Evolutionary conservation across 1,140 invertebrate genomes (phyloP).

Genomic region (Leucophenga varia): DNA sequence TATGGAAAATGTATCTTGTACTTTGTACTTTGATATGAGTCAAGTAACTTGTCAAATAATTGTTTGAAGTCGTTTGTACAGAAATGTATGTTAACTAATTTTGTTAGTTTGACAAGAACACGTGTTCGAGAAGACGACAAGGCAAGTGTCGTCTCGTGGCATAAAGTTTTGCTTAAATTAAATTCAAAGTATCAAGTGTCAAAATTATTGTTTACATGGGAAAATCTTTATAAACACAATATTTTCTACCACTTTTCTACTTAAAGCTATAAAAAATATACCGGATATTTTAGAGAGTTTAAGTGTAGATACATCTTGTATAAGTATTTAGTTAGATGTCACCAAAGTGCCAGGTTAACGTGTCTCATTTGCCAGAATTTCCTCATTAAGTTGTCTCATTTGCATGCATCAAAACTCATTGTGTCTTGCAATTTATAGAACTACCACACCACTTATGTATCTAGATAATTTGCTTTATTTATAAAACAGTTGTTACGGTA

Average conservation of each 20-base stretch:
- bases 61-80: too few relatives aligned
- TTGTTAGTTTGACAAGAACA: conserved; percentile 45
- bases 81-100: conserved; percentile 19
- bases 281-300: too few relatives aligned
- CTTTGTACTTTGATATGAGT: background rate
- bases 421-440: too few relatives aligned
- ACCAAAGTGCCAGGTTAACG: conserved; percentile 50
- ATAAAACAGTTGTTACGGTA: conserved; percentile 15
- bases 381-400: conserved; percentile 39
- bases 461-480: conserved; percentile 39
- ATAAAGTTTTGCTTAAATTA: conserved; percentile 38
- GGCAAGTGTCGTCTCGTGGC: conserved; percentile 44
- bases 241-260: too few relatives aligned
- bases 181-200: conserved; percentile 48
- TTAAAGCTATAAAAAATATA: too few relatives aligned
- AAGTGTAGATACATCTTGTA: too few relatives aligned
- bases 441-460: too few relatives aligned
- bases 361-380: conserved; percentile 46
- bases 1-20: too few relatives aligned
- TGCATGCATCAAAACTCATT: too few relatives aligned
- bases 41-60: too few relatives aligned
- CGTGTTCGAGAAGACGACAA: conserved; percentile 35
- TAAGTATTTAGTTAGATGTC: too few relatives aligned
- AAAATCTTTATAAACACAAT: too few relatives aligned
- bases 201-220: conserved; percentile 15